Base-by-base conservation (phyloP, 2,888 invertebrate genomes). In the Macrosiphum euphorbiae region DNA sequence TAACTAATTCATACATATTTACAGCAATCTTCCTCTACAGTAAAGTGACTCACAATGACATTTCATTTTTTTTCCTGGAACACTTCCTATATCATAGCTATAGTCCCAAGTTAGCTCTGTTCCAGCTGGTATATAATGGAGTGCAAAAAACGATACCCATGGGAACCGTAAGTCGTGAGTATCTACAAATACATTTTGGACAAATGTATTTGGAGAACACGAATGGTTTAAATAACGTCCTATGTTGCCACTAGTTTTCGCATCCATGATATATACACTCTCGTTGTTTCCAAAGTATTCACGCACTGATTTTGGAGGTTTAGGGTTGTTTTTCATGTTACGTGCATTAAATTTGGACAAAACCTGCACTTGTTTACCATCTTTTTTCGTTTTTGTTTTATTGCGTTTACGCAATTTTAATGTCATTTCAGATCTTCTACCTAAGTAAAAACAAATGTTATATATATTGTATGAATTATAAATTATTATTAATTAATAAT, bases 61-160 rank as follows among this genome's bases (percentile, higher is more conserved):
- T 95, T 98, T 98, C n/a, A 99, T 96, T 0, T 98, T 97, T 96
- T 99, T 98, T 44, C 98, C 98, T 8, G 98, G 98, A 55, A 99
- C 99, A 95, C 98, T 98, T 86, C 98, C 99, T 26, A 99, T 98
- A 96, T 99, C 98, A 95, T 99, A 99, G 95, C 98, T 98, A 96
- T 99, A 99, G 96, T 99, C 99, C 99, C 99, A 99, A 0, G 99
- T 99, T 88, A 99, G 96, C 96, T 99, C 99, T 0, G 98, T 98
- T 44, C 99, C 99, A 1, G 99, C 98, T 89, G 97, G 96, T 94
- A 99, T 98, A 95, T 98, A 97, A 89, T 97, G 97, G 35, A 97
- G 96, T 3, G 98, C 98, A 96, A 98, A 98, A 96, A 98, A 99
- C 24, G 98, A 98, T 0, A 98, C 98, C 98, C 98, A 98, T 0